Evolutionary conservation across 2,888 invertebrate species (phyloP).

Genomic region (Gonocerus acuteangulatus): DNA sequence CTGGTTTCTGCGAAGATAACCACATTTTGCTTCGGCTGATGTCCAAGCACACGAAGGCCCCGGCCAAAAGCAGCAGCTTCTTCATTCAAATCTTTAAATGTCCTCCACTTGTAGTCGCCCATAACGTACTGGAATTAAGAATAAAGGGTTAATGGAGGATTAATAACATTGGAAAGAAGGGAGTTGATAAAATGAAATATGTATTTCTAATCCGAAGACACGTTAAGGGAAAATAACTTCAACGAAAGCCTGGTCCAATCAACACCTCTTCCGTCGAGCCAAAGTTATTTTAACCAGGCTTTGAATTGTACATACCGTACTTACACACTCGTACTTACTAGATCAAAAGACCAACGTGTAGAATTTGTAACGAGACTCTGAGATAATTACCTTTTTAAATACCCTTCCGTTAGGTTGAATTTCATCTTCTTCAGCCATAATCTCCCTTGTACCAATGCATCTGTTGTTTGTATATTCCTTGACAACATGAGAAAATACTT

Average conservation of each 20-base stretch:
- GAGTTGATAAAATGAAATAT: no score
- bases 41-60: conserved; percentile 74
- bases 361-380: no score
- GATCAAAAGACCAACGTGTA: no score
- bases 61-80: conserved; percentile 70
- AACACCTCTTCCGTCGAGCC: no score
- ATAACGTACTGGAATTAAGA: conserved; percentile 65
- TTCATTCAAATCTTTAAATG: conserved; percentile 68
- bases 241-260: no score
- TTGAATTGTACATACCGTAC: no score
- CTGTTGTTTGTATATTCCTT: conserved; percentile 62
- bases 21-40: conserved; percentile 63
- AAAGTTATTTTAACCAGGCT: no score
- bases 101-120: conserved; percentile 88
- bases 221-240: no score
- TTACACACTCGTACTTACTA: no score
- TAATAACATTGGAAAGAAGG: no score
- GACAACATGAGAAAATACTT: conserved; percentile 72
- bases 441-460: conserved; percentile 83
- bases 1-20: conserved; percentile 96
- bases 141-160: no score
- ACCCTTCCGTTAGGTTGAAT: conserved; percentile 86
- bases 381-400: conserved; percentile 94
- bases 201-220: no score
- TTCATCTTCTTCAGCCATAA: conserved; percentile 89